Conservation (phyloP, 2,888 invertebrate species). For the Chaitophorus viminalis region DNA sequence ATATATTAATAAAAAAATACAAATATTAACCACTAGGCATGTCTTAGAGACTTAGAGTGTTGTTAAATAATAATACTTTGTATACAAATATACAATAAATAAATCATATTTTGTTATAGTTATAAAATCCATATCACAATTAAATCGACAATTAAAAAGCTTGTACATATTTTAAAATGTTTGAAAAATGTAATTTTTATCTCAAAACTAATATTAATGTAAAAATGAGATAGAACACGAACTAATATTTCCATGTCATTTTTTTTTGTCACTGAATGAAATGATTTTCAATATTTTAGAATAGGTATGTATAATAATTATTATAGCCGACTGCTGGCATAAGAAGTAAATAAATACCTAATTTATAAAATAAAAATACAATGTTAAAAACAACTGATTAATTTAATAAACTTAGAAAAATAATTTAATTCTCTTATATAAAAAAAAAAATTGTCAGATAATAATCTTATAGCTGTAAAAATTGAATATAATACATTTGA, state of each 20-base stretch:
- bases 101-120: background rate
- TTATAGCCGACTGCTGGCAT: background rate
- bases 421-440: background rate
- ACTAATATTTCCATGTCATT: background rate
- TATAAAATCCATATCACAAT: background rate
- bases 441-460: background rate
- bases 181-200: too few relatives aligned
- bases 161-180: background rate
- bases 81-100: background rate
- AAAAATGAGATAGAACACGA: background rate
- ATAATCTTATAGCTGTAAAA: background rate
- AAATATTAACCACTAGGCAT: background rate
- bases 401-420: background rate
- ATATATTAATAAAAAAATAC: background rate
- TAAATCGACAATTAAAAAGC: background rate
- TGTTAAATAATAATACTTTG: background rate
- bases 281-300: background rate
- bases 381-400: too few relatives aligned
- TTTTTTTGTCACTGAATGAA: background rate
- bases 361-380: background rate
- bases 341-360: background rate
- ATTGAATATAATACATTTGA: background rate
- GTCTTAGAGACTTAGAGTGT: too few relatives aligned
- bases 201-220: background rate
- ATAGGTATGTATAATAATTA: background rate